Evolutionary conservation across 1,140 invertebrate species (phyloP), one percentile per base, ranked within the genome.

Genomic region (Mycetomoellerius zeteki): DNA sequence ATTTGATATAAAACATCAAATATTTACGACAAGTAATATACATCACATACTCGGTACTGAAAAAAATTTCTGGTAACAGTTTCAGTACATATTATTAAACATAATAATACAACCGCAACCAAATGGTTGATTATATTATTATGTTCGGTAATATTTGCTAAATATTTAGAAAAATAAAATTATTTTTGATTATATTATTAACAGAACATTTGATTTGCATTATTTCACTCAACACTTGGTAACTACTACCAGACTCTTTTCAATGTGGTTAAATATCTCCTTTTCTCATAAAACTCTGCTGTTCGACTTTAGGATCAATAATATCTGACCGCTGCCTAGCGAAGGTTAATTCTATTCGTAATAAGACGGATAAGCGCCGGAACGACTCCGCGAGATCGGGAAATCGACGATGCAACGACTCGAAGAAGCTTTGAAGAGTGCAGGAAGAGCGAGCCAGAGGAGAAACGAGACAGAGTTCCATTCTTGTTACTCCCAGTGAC

Each of bases 401-500:
- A 88, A 89, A 89, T 50, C 71, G 76, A 71, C 60, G 64, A 78
- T 21, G 52, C 71, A 50, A 24, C 56, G 73, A 14, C n/a, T 71
- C 60, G 50, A 24, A 52, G 85, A 21, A 72, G 50, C 24, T n/a
- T 27, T 50, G 19, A 2, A 58, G 30, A 60, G 77, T 43, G 72
- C 10, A 58, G 47, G 21, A 71, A 43, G n/a, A 62, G 54, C 54
- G 87, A 76, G 71, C 85, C 88, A 27, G 37, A 27, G 65, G 58
- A 72, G 67, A 78, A 69, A 84, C 69, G 87, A 86, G 86, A 73
- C 69, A 85, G 75, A 85, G 86, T 82, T 94, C 92, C 93, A 94
- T 94, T 95, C 94, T 95, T 95, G 94, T 95, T 95, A 95, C 94
- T 95, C 89, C 89, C 87, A 91, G 92, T 88, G 94, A 95, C 93